phyloP scores from a whole-genome alignment of 2,888 invertebrate species.

The Drosophila putrida region DNA sequence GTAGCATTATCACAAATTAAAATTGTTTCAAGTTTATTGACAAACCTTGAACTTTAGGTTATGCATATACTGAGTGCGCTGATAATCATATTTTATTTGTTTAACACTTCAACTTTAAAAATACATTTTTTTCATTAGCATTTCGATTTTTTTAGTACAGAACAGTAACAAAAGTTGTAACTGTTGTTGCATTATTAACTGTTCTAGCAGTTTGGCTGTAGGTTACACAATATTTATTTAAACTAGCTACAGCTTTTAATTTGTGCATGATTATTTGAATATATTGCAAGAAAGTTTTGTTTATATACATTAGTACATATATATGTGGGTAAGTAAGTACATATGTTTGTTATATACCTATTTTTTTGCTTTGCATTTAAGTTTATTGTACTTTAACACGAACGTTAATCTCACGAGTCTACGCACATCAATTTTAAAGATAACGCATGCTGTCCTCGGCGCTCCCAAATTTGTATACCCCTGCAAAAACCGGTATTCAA shows the following conservation, averaged over 20 bases:
- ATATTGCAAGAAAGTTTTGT: slow-evolving; percentile 25
- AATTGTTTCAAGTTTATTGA: slow-evolving; percentile 13
- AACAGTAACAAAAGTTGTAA: neutral
- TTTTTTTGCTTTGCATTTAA: slow-evolving; percentile 1
- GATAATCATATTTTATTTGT: neutral
- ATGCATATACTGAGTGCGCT: neutral
- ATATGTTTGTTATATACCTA: slow-evolving; percentile 2
- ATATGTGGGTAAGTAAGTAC: slow-evolving; percentile 4
- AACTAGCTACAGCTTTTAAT: slow-evolving; percentile 38
- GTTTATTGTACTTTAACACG: slow-evolving; percentile 23
- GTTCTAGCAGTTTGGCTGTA: slow-evolving; percentile 4
- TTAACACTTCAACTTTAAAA: slow-evolving; percentile 6
- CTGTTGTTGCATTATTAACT: slow-evolving; percentile 7
- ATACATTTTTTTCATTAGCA: neutral
- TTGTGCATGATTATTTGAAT: neutral
- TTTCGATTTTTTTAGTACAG: neutral
- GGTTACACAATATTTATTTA: slow-evolving; percentile 26
- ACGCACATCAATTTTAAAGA: slow-evolving; percentile 2
- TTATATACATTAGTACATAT: slow-evolving; percentile 24
- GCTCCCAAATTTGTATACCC: too few relatives aligned
- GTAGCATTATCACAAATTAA: slow-evolving; percentile 29
- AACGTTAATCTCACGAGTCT: slow-evolving; percentile 13
- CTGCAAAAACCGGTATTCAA: too few relatives aligned
- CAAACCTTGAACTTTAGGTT: slow-evolving; percentile 14
- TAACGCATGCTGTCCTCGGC: too few relatives aligned